These are phyloP conservation scores for Zaprionus nigranus DNA, from an alignment of 1,140 invertebrate genomes.

Conservation along the genomic window DNA sequence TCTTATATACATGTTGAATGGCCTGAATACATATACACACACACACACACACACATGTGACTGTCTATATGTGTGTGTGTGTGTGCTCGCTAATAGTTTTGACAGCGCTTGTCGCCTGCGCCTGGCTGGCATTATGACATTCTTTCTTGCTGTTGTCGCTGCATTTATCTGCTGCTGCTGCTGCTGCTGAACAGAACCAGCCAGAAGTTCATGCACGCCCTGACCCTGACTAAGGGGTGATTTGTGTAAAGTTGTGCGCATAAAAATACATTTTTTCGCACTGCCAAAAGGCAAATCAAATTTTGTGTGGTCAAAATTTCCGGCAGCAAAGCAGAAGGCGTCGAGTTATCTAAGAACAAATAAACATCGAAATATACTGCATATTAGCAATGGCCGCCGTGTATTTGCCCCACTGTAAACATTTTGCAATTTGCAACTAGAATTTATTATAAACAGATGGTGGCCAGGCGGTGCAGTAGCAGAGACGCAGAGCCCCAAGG, in stretches of 20 bases:
- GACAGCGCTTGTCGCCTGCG: conserved; percentile 73
- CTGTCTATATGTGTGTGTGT: conserved; percentile 7
- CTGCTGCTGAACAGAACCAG: neutral
- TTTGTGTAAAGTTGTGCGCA: conserved; percentile 22
- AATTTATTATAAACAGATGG: conserved; percentile 80
- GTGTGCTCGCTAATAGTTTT: conserved; percentile 70
- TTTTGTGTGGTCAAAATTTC: conserved; percentile 40
- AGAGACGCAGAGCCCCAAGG: conserved; percentile 12
- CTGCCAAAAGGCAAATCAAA: conserved; percentile 49
- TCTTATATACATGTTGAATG: conserved; percentile 70
- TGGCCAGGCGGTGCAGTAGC: conserved; percentile 38
- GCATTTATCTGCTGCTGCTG: conserved; percentile 6
- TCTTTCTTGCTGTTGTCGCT: conserved; percentile 42
- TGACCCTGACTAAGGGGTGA: conserved; percentile 65
- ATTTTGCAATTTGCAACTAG: conserved; percentile 64
- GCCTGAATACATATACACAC: conserved; percentile 37
- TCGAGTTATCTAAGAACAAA: conserved; percentile 70
- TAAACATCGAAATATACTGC: conserved; percentile 61
- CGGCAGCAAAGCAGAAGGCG: conserved; percentile 31
- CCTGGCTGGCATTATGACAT: conserved; percentile 50
- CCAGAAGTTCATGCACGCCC: conserved; percentile 53
- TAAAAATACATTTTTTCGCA: conserved; percentile 26
- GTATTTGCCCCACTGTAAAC: conserved; percentile 60
- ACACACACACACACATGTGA: neutral
- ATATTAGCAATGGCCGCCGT: conserved; percentile 53